A percentile compares a stretch with the other conserved stretches of the same genome.
Evolutionary conservation across 2,797 vertebrate genomes (phyloP).

Genomic region (Pseudopleuronectes americanus): DNA sequence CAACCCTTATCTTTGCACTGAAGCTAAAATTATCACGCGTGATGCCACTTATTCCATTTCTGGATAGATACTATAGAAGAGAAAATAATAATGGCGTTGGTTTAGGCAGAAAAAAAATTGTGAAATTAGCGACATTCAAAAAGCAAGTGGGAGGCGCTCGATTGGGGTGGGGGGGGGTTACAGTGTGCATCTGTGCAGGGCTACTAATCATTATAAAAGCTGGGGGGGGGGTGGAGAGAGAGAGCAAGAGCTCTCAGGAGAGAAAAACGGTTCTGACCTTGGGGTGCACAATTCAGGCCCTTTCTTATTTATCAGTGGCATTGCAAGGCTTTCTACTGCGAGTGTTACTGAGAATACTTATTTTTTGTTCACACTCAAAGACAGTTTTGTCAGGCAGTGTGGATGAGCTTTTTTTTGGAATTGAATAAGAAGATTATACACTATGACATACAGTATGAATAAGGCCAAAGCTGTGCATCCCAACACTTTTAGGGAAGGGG

Average conservation of each 20-base stretch:
- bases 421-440: constrained; percentile 42
- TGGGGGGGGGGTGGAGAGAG: constrained; percentile 57
- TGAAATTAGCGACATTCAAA: constrained; percentile 79
- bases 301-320: constrained; percentile 73
- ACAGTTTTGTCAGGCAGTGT: constrained; percentile 41
- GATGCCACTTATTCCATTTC: constrained; percentile 99
- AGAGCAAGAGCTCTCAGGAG: constrained; percentile 74
- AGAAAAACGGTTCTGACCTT: constrained; percentile 79
- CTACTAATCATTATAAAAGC: constrained; percentile 79
- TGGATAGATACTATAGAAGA: constrained; percentile 99
- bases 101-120: constrained; percentile 76
- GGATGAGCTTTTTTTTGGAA: constrained; percentile 44
- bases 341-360: constrained; percentile 50
- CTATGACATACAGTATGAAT: constrained; percentile 41
- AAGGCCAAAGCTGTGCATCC: constrained; percentile 76
- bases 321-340: constrained; percentile 67
- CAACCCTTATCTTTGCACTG: constrained; percentile 99
- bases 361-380: constrained; percentile 46
- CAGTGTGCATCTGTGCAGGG: constrained; percentile 70
- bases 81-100: constrained; percentile 87
- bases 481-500: constrained; percentile 38
- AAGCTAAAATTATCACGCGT: constrained; percentile 99
- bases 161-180: constrained; percentile 65
- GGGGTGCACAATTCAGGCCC: constrained; percentile 81
- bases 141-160: constrained; percentile 77